phyloP scores from a whole-genome alignment of 2,888 invertebrate genomes.

The Scaptomyza cyrtandrae region DNA sequence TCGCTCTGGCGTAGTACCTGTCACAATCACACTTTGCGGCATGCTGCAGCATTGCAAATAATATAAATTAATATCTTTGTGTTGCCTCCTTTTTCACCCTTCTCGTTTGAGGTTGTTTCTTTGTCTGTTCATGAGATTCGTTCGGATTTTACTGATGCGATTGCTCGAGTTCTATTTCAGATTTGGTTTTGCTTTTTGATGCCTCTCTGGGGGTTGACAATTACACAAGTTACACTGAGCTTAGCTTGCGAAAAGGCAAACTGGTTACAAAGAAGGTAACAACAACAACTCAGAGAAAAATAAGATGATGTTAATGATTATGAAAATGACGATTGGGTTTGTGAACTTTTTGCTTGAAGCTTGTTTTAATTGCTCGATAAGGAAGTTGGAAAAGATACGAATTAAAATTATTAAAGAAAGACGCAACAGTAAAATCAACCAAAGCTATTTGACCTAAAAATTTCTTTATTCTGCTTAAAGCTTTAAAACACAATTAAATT shows the following conservation, averaged over 20 bases:
- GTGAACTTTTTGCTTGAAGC: too few relatives aligned
- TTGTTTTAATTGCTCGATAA: too few relatives aligned
- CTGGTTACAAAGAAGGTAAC: not conserved
- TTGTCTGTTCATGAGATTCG: constrained; percentile 64
- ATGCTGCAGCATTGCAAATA: constrained; percentile 78
- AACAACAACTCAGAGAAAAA: not conserved
- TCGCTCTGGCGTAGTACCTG: constrained; percentile 67
- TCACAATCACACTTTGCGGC: constrained; percentile 82
- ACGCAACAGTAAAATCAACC: too few relatives aligned
- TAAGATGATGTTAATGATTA: too few relatives aligned
- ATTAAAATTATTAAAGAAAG: too few relatives aligned
- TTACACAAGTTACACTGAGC: constrained; percentile 52
- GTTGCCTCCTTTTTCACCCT: constrained; percentile 16
- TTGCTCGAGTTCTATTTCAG: constrained; percentile 54
- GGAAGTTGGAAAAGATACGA: too few relatives aligned
- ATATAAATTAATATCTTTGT: constrained; percentile 78
- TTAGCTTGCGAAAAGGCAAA: not conserved
- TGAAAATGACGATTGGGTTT: too few relatives aligned
- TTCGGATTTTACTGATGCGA: constrained; percentile 66
- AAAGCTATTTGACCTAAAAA: too few relatives aligned
- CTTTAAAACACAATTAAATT: too few relatives aligned
- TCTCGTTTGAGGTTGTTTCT: constrained; percentile 57
- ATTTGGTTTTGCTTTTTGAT: constrained; percentile 52
- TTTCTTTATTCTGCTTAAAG: too few relatives aligned
- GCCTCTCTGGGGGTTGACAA: constrained; percentile 37